Evolutionary conservation across 2,888 invertebrate species (phyloP).

Genomic region (Lacanobia oleracea): DNA sequence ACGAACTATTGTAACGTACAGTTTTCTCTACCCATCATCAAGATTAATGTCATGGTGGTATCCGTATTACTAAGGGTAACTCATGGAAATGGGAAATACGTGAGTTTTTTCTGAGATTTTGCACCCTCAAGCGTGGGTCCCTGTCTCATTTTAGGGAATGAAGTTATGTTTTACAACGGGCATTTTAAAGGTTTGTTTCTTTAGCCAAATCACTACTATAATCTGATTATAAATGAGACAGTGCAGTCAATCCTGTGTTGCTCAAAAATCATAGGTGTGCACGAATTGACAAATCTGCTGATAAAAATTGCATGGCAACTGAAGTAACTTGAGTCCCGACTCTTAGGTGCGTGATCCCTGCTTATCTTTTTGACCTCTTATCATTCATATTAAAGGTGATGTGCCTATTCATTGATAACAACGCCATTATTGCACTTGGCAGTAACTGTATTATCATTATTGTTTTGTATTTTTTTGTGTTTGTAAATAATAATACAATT

Average conservation of each 20-base stretch:
- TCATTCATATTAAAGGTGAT: constrained; percentile 10
- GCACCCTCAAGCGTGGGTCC: background rate
- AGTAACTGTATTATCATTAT: constrained; percentile 8
- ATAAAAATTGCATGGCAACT: background rate
- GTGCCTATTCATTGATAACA: constrained; percentile 12
- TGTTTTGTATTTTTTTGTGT: constrained; percentile 25
- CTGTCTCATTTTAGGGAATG: background rate
- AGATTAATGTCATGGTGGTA: constrained; percentile 58
- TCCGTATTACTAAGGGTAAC: constrained; percentile 25
- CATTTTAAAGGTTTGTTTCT: background rate
- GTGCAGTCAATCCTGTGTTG: background rate
- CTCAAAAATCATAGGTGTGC: background rate
- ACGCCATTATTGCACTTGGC: constrained; percentile 8
- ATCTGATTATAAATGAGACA: background rate
- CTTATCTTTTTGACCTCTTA: constrained; percentile 16
- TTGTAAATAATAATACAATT: constrained; percentile 24
- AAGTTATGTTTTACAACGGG: background rate
- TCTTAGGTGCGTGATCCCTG: background rate
- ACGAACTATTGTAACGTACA: constrained; percentile 59
- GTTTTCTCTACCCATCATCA: constrained; percentile 49
- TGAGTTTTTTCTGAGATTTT: constrained; percentile 35
- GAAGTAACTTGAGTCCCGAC: background rate
- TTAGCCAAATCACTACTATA: background rate
- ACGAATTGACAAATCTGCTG: background rate
- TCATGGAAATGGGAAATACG: constrained; percentile 36